phyloP scores from a whole-genome alignment of 2,888 invertebrate genomes.

The Euproctis similis region DNA sequence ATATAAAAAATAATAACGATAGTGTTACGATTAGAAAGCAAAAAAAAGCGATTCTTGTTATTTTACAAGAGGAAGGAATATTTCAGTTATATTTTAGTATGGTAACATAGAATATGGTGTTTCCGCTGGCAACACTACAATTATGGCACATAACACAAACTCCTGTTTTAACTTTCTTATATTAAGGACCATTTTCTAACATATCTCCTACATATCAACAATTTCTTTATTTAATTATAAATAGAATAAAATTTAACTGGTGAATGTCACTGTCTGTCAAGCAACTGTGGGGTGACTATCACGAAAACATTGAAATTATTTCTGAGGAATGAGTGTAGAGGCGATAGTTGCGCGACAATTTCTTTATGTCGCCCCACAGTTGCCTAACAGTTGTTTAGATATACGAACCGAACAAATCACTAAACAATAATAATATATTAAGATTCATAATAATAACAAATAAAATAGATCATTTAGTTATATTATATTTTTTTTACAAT shows the following conservation, averaged over 20 bases:
- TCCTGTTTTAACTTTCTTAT: conserved; percentile 56
- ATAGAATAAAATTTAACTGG: background rate
- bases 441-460: conserved; percentile 47
- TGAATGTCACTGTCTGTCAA: conserved; percentile 5
- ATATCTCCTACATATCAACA: conserved; percentile 28
- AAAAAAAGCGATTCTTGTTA: conserved; percentile 56
- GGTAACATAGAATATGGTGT: conserved; percentile 70
- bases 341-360: conserved; percentile 8
- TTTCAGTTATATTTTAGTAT: conserved; percentile 45
- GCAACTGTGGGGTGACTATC: conserved; percentile 11
- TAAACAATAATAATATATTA: conserved; percentile 31
- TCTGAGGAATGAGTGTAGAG: conserved; percentile 23
- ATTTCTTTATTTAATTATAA: too few relatives aligned
- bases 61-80: conserved; percentile 57
- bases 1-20: conserved; percentile 56
- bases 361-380: conserved; percentile 4
- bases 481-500: conserved; percentile 28
- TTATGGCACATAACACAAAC: conserved; percentile 68
- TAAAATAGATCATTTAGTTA: conserved; percentile 42
- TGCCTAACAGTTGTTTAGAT: conserved; percentile 10
- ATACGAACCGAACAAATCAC: conserved; percentile 17
- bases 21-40: conserved; percentile 59
- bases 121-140: conserved; percentile 65
- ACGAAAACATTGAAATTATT: conserved; percentile 20
- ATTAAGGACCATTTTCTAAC: conserved; percentile 62